These are phyloP conservation scores for Coturnix japonica DNA, from an alignment of 2,113 vertebrate genomes.

Conservation along the genomic window DNA sequence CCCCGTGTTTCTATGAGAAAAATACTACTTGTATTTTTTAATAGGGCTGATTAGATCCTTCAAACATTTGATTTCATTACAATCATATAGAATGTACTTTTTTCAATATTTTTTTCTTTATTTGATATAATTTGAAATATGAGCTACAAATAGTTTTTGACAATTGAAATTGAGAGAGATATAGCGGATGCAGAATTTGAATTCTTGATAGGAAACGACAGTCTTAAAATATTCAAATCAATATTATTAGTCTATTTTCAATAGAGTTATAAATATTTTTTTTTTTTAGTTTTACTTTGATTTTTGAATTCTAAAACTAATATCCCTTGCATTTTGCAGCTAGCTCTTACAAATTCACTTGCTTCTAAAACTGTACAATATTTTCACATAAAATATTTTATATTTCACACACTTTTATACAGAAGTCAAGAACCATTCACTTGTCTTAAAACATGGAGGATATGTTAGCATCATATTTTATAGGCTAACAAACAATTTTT, in stretches of 20 bases:
- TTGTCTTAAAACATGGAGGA: neutral
- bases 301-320: neutral
- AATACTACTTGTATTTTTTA: neutral
- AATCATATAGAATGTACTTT: neutral
- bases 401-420: neutral
- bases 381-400: neutral
- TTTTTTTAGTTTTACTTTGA: neutral
- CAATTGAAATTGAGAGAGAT: neutral
- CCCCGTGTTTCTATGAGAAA: neutral
- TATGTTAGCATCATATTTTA: neutral
- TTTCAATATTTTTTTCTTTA: neutral
- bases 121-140: neutral
- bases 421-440: neutral
- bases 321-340: neutral
- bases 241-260: neutral
- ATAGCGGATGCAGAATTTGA: neutral
- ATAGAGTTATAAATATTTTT: neutral
- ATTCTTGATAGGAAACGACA: neutral
- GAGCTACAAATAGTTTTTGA: neutral
- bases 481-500: neutral
- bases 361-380: neutral
- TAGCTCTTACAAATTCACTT: neutral
- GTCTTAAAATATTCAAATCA: neutral
- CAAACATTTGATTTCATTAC: neutral
- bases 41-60: neutral